A percentile compares a stretch with the other conserved stretches of the same genome.
Evolutionary conservation across 2,888 invertebrate species (phyloP).

Genomic region (Andricus curvator): DNA sequence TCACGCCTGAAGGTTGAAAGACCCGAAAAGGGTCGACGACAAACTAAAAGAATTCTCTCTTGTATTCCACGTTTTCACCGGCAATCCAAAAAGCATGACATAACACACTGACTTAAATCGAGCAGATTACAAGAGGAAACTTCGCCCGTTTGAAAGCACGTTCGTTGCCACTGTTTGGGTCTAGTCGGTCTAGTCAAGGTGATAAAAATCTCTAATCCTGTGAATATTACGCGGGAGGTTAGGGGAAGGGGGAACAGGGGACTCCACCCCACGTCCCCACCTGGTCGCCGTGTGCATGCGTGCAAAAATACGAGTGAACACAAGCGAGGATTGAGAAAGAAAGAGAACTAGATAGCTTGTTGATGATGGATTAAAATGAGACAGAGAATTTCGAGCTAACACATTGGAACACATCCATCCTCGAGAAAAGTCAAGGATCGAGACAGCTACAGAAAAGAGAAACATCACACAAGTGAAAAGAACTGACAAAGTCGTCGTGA

Average conservation of each 20-base stretch:
- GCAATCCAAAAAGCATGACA: conserved; percentile 21
- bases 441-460: conserved; percentile 34
- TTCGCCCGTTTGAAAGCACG: background rate
- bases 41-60: background rate
- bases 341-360: background rate
- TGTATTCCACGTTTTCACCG: no score
- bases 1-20: background rate
- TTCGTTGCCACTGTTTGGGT: background rate
- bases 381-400: background rate
- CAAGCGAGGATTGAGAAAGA: background rate
- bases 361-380: conserved; percentile 3
- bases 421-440: conserved; percentile 35
- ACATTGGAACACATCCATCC: conserved; percentile 15
- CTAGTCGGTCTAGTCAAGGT: conserved; percentile 4
- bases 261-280: conserved; percentile 47
- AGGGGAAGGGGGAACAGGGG: conserved; percentile 53
- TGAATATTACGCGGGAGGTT: conserved; percentile 37
- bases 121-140: conserved; percentile 15
- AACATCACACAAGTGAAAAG: conserved; percentile 34
- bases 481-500: conserved; percentile 60
- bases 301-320: conserved; percentile 52
- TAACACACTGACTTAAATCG: background rate
- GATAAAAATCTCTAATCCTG: conserved; percentile 36
- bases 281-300: conserved; percentile 57
- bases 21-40: background rate